phyloP scores from a whole-genome alignment of 2,113 vertebrate genomes.

The Toxotes chatareus region DNA sequence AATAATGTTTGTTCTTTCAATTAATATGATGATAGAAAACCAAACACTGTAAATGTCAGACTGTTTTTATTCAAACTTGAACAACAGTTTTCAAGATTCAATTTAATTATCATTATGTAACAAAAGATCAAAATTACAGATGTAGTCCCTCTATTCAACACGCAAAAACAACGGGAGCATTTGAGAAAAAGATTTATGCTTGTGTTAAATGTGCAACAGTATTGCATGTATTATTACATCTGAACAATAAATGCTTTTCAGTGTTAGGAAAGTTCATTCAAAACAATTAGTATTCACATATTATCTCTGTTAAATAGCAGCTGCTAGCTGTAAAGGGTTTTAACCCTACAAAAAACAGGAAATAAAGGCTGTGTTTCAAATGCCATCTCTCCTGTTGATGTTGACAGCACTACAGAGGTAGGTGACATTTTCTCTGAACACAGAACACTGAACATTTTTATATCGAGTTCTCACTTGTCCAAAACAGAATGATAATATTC shows the following conservation, averaged over 20 bases:
- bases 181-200: neutral
- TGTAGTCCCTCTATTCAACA: too few relatives aligned
- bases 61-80: neutral
- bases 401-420: neutral
- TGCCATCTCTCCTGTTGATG: neutral
- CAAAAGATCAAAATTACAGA: too few relatives aligned
- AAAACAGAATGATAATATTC: neutral
- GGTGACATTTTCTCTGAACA: too few relatives aligned
- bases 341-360: neutral
- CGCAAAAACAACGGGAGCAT: neutral
- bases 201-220: neutral
- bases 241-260: neutral
- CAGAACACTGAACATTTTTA: neutral
- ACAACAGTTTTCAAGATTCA: neutral
- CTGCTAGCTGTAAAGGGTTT: neutral
- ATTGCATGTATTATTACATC: neutral
- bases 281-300: neutral
- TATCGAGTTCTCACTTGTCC: too few relatives aligned
- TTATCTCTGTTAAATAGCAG: too few relatives aligned
- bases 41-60: neutral
- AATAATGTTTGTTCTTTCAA: neutral
- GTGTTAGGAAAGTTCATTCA: too few relatives aligned
- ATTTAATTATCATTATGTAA: too few relatives aligned
- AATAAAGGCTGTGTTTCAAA: neutral
- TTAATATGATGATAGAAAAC: neutral